Percentiles rank a stretch among this genome's conserved stretches.
Conservation (phyloP, 2,113 vertebrate genomes). For the Aphyosemion australe region DNA sequence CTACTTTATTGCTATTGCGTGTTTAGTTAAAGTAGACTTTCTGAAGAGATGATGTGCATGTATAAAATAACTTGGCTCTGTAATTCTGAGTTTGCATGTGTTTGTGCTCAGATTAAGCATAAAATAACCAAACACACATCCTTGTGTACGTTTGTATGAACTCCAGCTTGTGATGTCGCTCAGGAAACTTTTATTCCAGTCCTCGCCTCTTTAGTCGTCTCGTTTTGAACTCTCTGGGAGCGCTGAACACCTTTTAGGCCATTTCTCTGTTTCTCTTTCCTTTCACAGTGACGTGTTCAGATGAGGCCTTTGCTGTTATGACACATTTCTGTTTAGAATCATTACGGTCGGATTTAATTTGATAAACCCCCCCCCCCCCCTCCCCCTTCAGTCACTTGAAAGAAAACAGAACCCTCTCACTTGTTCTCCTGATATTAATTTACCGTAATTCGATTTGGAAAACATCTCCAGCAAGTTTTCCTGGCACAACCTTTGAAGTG, state of each 20-base stretch:
- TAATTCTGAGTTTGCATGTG: no score
- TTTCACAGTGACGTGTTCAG: slow-evolving; percentile 50
- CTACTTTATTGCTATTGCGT: no score
- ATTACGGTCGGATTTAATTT: slow-evolving; percentile 55
- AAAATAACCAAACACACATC: no score
- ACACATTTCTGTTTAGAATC: slow-evolving; percentile 50
- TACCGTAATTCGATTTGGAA: slow-evolving; percentile 80
- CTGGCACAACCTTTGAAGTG: slow-evolving; percentile 82
- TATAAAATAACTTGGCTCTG: neutral
- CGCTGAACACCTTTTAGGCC: slow-evolving; percentile 29
- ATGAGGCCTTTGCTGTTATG: slow-evolving; percentile 35
- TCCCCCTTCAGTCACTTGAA: slow-evolving; percentile 41
- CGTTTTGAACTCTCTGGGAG: slow-evolving; percentile 56
- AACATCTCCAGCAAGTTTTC: slow-evolving; percentile 79
- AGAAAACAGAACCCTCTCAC: slow-evolving; percentile 59
- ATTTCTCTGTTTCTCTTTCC: slow-evolving; percentile 39
- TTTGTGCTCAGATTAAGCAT: no score
- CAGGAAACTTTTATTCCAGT: slow-evolving; percentile 61
- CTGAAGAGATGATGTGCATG: neutral
- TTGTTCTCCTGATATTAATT: slow-evolving; percentile 77
- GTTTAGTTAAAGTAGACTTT: neutral
- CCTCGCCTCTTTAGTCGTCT: slow-evolving; percentile 65
- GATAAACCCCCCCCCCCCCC: neutral
- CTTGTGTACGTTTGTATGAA: no score
- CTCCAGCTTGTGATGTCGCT: slow-evolving; percentile 16